Conservation (phyloP, 1,140 invertebrate species). For the Drosophila obscura region DNA sequence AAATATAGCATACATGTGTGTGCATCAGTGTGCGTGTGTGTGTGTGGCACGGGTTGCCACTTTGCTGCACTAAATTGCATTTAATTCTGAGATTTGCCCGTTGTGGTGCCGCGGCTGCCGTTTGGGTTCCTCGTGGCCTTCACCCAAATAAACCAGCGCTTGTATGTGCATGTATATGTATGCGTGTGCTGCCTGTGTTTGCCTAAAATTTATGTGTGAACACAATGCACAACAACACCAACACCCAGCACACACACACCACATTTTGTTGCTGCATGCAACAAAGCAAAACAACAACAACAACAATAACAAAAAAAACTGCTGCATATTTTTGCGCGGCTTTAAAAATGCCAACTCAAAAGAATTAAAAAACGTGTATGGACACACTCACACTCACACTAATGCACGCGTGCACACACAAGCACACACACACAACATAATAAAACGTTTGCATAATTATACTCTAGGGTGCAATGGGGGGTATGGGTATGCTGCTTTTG, state of each 20-base stretch:
- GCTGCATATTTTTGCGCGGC: conserved; percentile 70
- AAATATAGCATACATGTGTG: conserved; percentile 35
- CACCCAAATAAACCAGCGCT: conserved; percentile 67
- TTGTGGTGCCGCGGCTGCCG: conserved; percentile 28
- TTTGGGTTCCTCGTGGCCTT: conserved; percentile 57
- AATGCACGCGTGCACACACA: background rate
- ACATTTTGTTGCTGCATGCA: conserved; percentile 29
- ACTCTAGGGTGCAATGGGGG: conserved; percentile 31
- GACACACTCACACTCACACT: conserved; percentile 13
- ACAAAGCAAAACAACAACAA: conserved; percentile 46
- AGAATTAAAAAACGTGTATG: conserved; percentile 48
- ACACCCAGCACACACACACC: conserved; percentile 31
- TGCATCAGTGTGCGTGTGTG: conserved; percentile 32
- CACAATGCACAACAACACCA: conserved; percentile 62
- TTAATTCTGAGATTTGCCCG: conserved; percentile 76
- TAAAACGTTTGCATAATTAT: conserved; percentile 69
- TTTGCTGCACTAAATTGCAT: conserved; percentile 81
- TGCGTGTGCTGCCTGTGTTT: conserved; percentile 50
- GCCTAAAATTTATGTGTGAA: conserved; percentile 76
- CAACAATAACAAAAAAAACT: conserved; percentile 26
- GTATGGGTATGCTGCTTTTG: conserved; percentile 20
- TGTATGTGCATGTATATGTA: conserved; percentile 28
- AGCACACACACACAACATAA: conserved; percentile 44
- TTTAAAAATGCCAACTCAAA: conserved; percentile 63
- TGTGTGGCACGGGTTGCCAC: conserved; percentile 58